A percentile compares a stretch with the other conserved stretches of the same genome.
Evolutionary conservation across 2,888 invertebrate genomes (phyloP).

Genomic region (Frankliniella fusca): DNA sequence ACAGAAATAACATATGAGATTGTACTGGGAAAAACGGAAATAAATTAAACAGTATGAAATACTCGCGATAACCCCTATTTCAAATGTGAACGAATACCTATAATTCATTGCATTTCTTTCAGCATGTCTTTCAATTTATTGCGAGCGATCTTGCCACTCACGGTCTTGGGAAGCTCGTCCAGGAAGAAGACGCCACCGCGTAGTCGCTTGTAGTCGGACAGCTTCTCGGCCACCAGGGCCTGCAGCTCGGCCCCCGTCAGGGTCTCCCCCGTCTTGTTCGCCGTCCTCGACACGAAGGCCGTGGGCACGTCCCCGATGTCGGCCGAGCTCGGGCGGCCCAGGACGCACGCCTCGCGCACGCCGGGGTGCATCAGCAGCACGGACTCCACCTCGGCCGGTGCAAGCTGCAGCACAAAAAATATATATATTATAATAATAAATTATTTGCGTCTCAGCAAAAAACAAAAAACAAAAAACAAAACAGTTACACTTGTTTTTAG

Average conservation of each 20-base stretch:
- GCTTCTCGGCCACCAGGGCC: background rate
- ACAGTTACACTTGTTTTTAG: too few species aligned
- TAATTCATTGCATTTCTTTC: too few species aligned
- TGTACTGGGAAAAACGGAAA: too few species aligned
- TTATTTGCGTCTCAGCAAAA: too few species aligned
- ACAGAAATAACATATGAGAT: too few species aligned
- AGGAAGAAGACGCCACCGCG: background rate
- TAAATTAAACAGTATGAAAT: too few species aligned
- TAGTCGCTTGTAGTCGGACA: conserved; percentile 5
- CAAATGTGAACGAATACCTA: too few species aligned
- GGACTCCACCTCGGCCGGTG: background rate
- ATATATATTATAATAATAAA: too few species aligned
- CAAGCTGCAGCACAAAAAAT: background rate
- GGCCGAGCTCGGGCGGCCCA: background rate
- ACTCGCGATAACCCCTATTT: too few species aligned
- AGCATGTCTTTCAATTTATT: background rate
- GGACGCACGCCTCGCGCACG: background rate
- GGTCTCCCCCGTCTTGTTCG: background rate
- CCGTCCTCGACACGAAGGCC: background rate
- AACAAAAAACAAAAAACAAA: too few species aligned
- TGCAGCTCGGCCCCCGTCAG: background rate
- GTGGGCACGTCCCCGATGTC: background rate
- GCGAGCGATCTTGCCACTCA: background rate
- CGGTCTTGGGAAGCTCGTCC: background rate
- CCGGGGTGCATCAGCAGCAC: background rate